Percentiles rank a stretch among this genome's conserved stretches.
Evolutionary conservation across 2,113 vertebrate genomes (phyloP).

Genomic region (Nothocercus julius): DNA sequence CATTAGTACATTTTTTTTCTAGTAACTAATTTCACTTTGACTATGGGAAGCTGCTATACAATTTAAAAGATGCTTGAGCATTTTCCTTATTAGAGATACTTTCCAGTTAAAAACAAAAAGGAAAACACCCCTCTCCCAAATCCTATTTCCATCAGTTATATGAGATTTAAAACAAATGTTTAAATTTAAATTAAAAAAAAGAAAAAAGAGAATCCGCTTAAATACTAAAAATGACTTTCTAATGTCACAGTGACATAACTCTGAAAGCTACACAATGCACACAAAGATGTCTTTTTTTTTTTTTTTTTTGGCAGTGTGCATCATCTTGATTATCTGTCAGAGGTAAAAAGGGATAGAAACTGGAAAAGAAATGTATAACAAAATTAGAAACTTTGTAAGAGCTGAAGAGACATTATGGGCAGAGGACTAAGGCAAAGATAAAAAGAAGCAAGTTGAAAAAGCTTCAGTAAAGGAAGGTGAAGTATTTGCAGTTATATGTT

Average conservation of each 20-base stretch:
- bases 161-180: neutral
- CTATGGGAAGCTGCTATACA: neutral
- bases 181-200: neutral
- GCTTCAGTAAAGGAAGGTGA: neutral
- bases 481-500: neutral
- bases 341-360: neutral
- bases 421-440: neutral
- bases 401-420: neutral
- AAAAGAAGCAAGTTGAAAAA: neutral
- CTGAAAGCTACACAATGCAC: neutral
- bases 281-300: neutral
- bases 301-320: neutral
- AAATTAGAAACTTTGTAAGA: neutral
- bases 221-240: too few relatives aligned
- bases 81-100: neutral
- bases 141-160: neutral
- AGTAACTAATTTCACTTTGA: neutral
- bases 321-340: neutral
- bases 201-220: neutral
- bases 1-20: neutral
- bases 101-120: accelerated
- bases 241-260: neutral
- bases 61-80: neutral
- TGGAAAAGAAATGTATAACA: neutral
- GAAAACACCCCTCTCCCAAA: accelerated